phyloP scores from a whole-genome alignment of 2,888 invertebrate genomes.

The Nudaria mundana region DNA sequence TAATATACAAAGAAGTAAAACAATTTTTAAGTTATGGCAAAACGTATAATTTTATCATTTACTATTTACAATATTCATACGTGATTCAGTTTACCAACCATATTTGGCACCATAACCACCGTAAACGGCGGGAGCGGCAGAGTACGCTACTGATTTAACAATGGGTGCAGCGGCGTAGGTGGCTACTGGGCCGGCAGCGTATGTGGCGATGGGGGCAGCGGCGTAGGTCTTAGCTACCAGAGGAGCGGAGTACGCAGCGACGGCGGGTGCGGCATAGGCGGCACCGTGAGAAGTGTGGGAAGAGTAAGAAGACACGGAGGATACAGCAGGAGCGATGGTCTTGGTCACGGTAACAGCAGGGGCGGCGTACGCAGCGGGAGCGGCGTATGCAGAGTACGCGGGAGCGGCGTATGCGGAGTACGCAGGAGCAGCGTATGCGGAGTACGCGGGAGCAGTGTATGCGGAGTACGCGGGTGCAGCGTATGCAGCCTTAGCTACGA shows the following conservation, averaged over 20 bases:
- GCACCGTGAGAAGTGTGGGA: conserved; percentile 49
- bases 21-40: conserved; percentile 40
- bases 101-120: conserved; percentile 72
- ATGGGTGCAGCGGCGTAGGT: conserved; percentile 58
- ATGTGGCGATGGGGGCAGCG: conserved; percentile 41
- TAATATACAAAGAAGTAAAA: conserved; percentile 16
- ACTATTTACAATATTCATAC: conserved; percentile 48
- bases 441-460: conserved; percentile 31
- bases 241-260: conserved; percentile 53
- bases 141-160: conserved; percentile 71
- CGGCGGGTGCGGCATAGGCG: conserved; percentile 44
- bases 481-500: conserved; percentile 41
- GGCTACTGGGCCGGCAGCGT: conserved; percentile 48
- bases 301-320: conserved; percentile 52
- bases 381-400: conserved; percentile 38
- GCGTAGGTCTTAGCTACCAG: conserved; percentile 41
- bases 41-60: conserved; percentile 45
- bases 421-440: conserved; percentile 49
- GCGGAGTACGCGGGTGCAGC: conserved; percentile 59
- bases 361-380: conserved; percentile 48
- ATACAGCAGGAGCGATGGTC: conserved; percentile 45
- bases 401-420: conserved; percentile 41
- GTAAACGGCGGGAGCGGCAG: conserved; percentile 50
- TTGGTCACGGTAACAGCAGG: conserved; percentile 46
- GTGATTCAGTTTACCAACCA: conserved; percentile 80